phyloP scores from a whole-genome alignment of 2,797 vertebrate species.

The Todus mexicanus region DNA sequence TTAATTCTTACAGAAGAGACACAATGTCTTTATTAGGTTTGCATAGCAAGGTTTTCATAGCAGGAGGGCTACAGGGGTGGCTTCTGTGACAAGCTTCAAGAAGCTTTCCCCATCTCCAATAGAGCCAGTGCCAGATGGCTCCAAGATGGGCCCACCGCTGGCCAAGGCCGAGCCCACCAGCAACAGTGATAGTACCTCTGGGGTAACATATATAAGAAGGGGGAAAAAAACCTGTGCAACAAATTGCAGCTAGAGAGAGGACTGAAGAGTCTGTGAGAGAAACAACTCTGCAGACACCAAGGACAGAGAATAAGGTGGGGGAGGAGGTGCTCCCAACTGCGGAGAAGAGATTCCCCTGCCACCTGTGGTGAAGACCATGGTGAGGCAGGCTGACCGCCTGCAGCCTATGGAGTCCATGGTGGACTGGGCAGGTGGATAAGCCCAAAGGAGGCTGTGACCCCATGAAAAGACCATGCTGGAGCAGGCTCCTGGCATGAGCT shows the following conservation, averaged over 20 bases:
- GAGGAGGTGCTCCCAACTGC: too few relatives aligned
- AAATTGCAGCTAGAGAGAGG: too few relatives aligned
- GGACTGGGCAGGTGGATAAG: too few relatives aligned
- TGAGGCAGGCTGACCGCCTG: too few relatives aligned
- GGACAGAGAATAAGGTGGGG: too few relatives aligned
- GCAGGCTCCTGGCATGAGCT: background rate
- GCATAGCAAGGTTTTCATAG: background rate
- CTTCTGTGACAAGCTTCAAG: background rate
- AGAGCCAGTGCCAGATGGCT: background rate
- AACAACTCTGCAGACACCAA: too few relatives aligned
- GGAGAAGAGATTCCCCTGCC: too few relatives aligned
- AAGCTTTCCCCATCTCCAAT: background rate
- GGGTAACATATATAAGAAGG: background rate
- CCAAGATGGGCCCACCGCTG: background rate
- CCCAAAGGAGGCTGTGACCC: too few relatives aligned
- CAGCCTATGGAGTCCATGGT: too few relatives aligned
- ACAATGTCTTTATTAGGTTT: background rate
- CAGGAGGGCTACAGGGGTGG: background rate
- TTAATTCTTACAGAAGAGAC: background rate
- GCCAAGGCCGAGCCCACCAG: background rate
- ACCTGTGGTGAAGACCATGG: too few relatives aligned
- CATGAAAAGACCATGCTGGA: background rate
- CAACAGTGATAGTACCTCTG: background rate
- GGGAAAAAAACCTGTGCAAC: background rate
- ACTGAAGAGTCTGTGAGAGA: too few relatives aligned